Evolutionary conservation across 2,113 vertebrate species (phyloP).

Genomic region (Caretta caretta): DNA sequence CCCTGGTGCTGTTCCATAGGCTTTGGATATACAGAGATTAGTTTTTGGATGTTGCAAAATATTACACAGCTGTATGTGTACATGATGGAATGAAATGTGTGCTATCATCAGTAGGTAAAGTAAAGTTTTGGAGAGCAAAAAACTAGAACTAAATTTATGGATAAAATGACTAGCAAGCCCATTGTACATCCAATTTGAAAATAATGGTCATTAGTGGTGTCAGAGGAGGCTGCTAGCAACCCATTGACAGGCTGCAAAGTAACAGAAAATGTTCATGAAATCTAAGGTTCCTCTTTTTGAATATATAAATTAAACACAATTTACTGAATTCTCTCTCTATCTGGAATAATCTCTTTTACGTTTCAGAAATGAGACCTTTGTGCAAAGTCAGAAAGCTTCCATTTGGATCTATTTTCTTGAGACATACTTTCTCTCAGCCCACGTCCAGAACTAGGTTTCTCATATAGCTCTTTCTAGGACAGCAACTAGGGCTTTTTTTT

Average conservation of each 20-base stretch:
- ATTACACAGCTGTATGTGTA: neutral
- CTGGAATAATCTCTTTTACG: neutral
- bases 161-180: neutral
- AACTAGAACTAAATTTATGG: neutral
- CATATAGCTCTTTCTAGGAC: neutral
- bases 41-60: neutral
- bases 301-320: neutral
- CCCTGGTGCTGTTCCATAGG: neutral
- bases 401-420: slow-evolving; percentile 8
- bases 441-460: neutral
- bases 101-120: neutral
- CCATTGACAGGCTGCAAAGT: neutral
- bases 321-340: neutral
- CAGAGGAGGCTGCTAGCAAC: neutral
- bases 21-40: neutral
- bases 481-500: neutral
- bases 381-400: neutral
- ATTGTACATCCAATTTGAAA: neutral
- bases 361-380: neutral
- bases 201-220: neutral
- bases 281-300: neutral
- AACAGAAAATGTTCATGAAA: neutral
- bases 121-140: neutral
- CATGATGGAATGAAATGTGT: neutral
- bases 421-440: neutral